These are phyloP conservation scores for Paraescarpia echinospica DNA, from an alignment of 1,140 invertebrate genomes.

Conservation along the genomic window DNA sequence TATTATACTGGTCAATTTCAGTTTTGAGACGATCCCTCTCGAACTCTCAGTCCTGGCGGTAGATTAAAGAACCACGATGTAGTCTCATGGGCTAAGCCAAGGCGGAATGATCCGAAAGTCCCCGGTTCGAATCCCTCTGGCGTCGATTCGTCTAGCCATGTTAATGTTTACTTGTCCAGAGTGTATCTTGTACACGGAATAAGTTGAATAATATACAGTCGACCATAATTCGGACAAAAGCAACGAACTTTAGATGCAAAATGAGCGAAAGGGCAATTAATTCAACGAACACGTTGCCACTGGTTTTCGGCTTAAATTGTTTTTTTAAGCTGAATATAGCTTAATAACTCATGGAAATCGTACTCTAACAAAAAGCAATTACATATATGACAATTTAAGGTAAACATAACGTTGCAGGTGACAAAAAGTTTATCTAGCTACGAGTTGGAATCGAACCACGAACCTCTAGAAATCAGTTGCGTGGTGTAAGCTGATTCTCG, in stretches of 20 bases:
- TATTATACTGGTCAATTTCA: too few relatives aligned
- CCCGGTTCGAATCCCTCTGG: background rate
- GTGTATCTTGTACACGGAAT: background rate
- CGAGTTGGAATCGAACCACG: constrained; percentile 3
- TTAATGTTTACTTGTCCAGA: background rate
- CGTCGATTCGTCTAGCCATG: background rate
- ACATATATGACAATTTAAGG: background rate
- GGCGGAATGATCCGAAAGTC: background rate
- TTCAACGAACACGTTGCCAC: background rate
- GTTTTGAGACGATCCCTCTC: too few relatives aligned
- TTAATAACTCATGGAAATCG: background rate
- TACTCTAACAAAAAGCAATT: background rate
- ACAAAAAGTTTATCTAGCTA: background rate
- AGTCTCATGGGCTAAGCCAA: too few relatives aligned
- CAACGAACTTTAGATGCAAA: background rate
- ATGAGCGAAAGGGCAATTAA: background rate
- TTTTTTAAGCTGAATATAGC: background rate
- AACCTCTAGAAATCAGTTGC: background rate
- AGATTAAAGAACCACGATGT: too few relatives aligned
- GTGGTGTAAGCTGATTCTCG: background rate
- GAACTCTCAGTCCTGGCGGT: too few relatives aligned
- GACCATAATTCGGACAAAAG: background rate
- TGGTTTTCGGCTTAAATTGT: background rate
- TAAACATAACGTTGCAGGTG: background rate
- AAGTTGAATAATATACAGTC: background rate